A percentile compares a stretch with the other conserved stretches of the same genome.
Evolutionary conservation across 1,140 invertebrate genomes (phyloP).

Genomic region (Arctopsyche grandis): DNA sequence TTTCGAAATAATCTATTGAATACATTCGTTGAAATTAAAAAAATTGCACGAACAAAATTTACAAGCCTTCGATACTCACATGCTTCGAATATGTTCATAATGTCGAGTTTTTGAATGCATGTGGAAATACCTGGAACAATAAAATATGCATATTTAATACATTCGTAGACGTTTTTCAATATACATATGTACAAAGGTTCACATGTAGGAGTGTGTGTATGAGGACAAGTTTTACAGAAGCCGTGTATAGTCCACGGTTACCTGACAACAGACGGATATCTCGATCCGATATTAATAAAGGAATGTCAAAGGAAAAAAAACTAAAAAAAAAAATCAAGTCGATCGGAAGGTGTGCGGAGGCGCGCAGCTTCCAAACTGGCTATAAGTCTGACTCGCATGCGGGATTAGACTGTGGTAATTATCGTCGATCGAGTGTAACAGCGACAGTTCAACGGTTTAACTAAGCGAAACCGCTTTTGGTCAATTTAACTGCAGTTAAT

Average conservation of each 20-base stretch:
- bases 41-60: neutral
- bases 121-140: constrained; percentile 23
- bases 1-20: constrained; percentile 11
- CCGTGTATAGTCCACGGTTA: constrained; percentile 30
- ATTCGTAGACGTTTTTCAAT: neutral
- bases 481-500: constrained; percentile 20
- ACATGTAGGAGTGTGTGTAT: neutral
- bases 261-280: constrained; percentile 47
- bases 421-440: neutral
- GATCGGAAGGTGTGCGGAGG: constrained; percentile 34
- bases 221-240: constrained; percentile 41
- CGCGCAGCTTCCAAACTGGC: neutral
- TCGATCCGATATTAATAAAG: constrained; percentile 49
- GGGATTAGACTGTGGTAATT: neutral
- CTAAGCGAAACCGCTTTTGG: constrained; percentile 1
- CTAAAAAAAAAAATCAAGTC: constrained; percentile 36
- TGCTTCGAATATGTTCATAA: neutral
- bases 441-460: neutral
- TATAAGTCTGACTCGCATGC: neutral
- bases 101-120: neutral
- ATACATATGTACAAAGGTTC: constrained; percentile 11
- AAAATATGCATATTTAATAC: constrained; percentile 1
- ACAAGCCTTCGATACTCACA: neutral
- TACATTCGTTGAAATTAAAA: neutral
- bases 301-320: constrained; percentile 44